phyloP scores from a whole-genome alignment of 37 sponge, comb jelly and placozoan genomes.

The Agelas oroides region DNA sequence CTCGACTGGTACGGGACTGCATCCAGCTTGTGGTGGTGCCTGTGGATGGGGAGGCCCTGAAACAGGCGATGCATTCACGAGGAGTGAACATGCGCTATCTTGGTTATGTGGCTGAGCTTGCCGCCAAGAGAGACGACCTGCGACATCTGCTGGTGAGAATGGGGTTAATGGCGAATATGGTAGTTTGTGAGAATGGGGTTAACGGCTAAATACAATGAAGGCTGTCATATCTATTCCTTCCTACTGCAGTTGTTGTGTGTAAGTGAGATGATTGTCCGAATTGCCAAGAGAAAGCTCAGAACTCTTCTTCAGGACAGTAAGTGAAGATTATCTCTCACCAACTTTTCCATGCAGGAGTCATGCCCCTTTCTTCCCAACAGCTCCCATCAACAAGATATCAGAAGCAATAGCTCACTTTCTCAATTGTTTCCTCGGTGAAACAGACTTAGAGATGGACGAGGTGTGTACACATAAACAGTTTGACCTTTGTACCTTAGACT shows the following conservation, averaged over 20 bases:
- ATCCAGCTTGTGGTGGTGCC: constrained; percentile 61
- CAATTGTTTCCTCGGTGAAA: constrained; percentile 77
- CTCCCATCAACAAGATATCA: constrained; percentile 46
- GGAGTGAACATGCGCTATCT: constrained; percentile 98
- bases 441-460: not conserved
- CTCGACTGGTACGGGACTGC: constrained; percentile 71
- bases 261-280: constrained; percentile 84
- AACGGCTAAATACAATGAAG: no score
- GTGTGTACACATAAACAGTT: not conserved
- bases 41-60: constrained; percentile 77
- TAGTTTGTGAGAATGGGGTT: no score
- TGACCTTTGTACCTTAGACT: no score
- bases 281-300: constrained; percentile 77
- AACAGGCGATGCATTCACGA: constrained; percentile 69
- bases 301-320: constrained; percentile 63
- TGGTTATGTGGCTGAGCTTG: constrained; percentile 72
- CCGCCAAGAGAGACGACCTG: constrained; percentile 58
- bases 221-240: no score
- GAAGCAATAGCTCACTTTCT: constrained; percentile 80
- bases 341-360: no score
- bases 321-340: not conserved
- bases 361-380: no score
- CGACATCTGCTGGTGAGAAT: constrained; percentile 51
- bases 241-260: constrained; percentile 68
- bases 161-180: no score